Conservation (phyloP, 92 coral and sea anemone genomes). For the Muricea muricata region DNA sequence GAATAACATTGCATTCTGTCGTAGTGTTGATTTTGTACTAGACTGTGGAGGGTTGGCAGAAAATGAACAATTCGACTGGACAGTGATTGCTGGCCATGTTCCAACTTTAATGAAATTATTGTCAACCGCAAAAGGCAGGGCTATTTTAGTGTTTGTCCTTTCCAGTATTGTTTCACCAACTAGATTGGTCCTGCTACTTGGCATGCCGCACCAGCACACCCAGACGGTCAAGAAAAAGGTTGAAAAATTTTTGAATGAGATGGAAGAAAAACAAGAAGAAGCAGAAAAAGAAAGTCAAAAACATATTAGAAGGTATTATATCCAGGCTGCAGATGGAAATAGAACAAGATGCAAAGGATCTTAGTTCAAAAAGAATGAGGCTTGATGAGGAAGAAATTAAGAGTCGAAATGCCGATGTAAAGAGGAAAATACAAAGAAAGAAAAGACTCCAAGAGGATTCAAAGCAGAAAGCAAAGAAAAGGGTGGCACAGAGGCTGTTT, state of each 20-base stretch:
- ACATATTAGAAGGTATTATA: slow-evolving; percentile 21
- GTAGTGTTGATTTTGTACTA: slow-evolving; percentile 14
- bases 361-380: slow-evolving; percentile 44
- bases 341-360: slow-evolving; percentile 9
- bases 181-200: not conserved
- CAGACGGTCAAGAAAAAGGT: slow-evolving; percentile 32
- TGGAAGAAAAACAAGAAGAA: slow-evolving; percentile 28
- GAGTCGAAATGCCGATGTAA: slow-evolving; percentile 24
- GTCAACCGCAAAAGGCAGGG: slow-evolving; percentile 65
- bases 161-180: slow-evolving; percentile 53
- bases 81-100: slow-evolving; percentile 1
- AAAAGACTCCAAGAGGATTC: slow-evolving; percentile 16
- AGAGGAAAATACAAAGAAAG: slow-evolving; percentile 38
- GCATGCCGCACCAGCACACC: not conserved
- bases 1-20: slow-evolving; percentile 44
- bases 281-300: slow-evolving; percentile 42
- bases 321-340: slow-evolving; percentile 41
- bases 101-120: slow-evolving; percentile 27
- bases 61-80: not conserved
- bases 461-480: too few relatives aligned
- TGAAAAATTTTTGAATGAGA: slow-evolving; percentile 42
- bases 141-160: slow-evolving; percentile 58
- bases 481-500: not conserved
- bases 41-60: not conserved
- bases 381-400: slow-evolving; percentile 57